phyloP scores from a whole-genome alignment of 2,888 invertebrate species.

The Perizoma flavofasciatum region DNA sequence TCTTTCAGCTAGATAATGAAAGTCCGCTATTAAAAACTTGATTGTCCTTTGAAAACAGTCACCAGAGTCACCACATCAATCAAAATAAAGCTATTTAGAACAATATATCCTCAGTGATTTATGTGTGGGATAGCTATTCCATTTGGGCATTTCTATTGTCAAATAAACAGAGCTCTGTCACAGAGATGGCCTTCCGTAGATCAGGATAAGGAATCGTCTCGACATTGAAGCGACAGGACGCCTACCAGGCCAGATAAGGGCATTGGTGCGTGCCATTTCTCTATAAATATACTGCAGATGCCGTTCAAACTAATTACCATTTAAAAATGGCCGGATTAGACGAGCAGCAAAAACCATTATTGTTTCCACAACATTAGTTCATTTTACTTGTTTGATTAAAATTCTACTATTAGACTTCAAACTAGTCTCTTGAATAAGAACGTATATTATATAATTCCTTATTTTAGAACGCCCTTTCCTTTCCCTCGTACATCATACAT shows the following conservation, averaged over 20 bases:
- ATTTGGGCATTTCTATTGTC: constrained; percentile 28
- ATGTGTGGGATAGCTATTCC: constrained; percentile 24
- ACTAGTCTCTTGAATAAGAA: constrained; percentile 4
- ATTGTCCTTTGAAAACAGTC: constrained; percentile 12
- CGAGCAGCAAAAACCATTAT: constrained; percentile 39
- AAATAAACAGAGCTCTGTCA: constrained; percentile 28
- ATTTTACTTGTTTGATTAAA: constrained; percentile 17
- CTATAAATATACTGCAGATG: constrained; percentile 56
- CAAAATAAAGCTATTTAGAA: constrained; percentile 4
- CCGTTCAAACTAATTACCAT: constrained; percentile 49
- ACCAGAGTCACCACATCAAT: background rate
- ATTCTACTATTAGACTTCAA: constrained; percentile 6
- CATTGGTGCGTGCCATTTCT: constrained; percentile 50
- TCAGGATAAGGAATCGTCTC: constrained; percentile 43
- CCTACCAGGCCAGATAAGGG: constrained; percentile 54
- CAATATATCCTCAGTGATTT: constrained; percentile 26
- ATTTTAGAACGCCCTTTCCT: constrained; percentile 18
- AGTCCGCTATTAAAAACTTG: background rate
- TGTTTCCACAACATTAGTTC: constrained; percentile 38
- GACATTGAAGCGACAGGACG: constrained; percentile 51
- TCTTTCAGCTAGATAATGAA: too few species aligned
- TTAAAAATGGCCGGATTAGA: constrained; percentile 47
- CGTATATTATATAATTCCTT: constrained; percentile 1
- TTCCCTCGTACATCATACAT: constrained; percentile 28
- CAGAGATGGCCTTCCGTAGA: constrained; percentile 35